Base-by-base conservation (phyloP, 2,113 vertebrate species). In the Actinemys pallida region DNA sequence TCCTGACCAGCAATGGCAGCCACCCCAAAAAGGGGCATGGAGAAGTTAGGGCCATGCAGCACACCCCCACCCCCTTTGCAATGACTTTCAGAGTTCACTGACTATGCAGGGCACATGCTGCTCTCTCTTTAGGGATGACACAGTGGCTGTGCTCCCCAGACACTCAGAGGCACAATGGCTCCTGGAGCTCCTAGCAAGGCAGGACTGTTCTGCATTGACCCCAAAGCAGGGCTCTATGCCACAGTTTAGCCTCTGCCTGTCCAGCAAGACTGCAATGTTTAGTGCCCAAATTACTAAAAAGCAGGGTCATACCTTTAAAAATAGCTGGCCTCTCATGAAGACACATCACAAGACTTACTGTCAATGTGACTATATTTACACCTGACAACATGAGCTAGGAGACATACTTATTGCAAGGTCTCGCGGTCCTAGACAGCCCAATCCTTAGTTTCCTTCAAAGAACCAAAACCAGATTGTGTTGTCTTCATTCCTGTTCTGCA, bases 11-110 rank as follows among this genome's bases (percentile, higher is more conserved):
- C 80, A 95, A 85, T 31, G 2, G 76, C 95, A 65, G 54, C 62
- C 90, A 87, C 95, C 96, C 96, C 95, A 96, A 97, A 59, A 96
- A 96, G 90, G 94, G 92, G 75, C 94, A 96, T 90, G 95, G 95
- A 96, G 95, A 95, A 94, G 85, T 72, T 93, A 95, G 93, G 92
- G 87, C 62, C 14, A 1, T 92, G 39, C 9, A 27, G n/a, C 13
- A 16, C 69, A 88, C 49, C 62, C 39, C 31, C 79, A 75, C 56
- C 84, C 35, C 50, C 5, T n/a, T 86, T 83, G 22, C n/a, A 92
- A 84, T 80, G 90, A 52, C 49, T 87, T 62, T 52, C 84, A 91
- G 78, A 90, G 29, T 35, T 35, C 29, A 65, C 59, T 16, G 12
- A 31, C 57, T 49, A 52, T 42, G 39, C 56, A 25, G 52, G 22